Percentiles rank a stretch among this genome's conserved stretches.
Conservation (phyloP, 1,140 invertebrate species). For the Pseudomyrmex cubaensis region DNA sequence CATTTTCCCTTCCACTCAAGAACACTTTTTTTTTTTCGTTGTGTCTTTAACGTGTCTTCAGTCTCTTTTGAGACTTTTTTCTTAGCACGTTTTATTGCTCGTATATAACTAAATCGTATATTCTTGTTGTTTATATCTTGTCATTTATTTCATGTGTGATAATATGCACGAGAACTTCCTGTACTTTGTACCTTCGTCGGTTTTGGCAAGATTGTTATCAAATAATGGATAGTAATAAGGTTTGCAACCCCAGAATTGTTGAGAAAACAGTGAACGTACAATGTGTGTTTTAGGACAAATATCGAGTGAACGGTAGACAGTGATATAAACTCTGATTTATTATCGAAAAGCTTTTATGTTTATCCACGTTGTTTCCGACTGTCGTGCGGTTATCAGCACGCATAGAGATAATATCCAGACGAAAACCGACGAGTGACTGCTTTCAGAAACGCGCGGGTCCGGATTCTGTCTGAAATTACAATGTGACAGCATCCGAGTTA, state of each 20-base stretch:
- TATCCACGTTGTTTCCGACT: neutral
- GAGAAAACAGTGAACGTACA: too few relatives aligned
- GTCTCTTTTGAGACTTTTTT: neutral
- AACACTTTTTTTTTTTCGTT: neutral
- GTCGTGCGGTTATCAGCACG: neutral
- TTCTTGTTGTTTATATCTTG: too few relatives aligned
- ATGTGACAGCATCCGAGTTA: conserved; percentile 70
- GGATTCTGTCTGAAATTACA: conserved; percentile 41
- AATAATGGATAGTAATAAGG: too few relatives aligned
- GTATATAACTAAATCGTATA: too few relatives aligned
- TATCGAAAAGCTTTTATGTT: neutral
- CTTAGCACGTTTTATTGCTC: too few relatives aligned
- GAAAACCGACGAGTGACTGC: neutral
- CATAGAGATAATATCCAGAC: too few relatives aligned
- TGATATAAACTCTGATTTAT: neutral
- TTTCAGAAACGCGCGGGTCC: conserved; percentile 1
- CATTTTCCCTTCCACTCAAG: neutral
- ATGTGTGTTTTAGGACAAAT: too few relatives aligned
- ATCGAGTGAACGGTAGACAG: neutral
- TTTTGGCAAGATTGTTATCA: too few relatives aligned
- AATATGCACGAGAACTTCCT: too few relatives aligned
- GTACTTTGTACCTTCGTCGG: too few relatives aligned
- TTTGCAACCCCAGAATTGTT: too few relatives aligned
- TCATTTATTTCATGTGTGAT: too few relatives aligned
- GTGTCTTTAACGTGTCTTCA: neutral